Evolutionary conservation across 2,888 invertebrate species (phyloP), one percentile per base, ranked within the genome.

Genomic region (Gnatocerus cornutus): DNA sequence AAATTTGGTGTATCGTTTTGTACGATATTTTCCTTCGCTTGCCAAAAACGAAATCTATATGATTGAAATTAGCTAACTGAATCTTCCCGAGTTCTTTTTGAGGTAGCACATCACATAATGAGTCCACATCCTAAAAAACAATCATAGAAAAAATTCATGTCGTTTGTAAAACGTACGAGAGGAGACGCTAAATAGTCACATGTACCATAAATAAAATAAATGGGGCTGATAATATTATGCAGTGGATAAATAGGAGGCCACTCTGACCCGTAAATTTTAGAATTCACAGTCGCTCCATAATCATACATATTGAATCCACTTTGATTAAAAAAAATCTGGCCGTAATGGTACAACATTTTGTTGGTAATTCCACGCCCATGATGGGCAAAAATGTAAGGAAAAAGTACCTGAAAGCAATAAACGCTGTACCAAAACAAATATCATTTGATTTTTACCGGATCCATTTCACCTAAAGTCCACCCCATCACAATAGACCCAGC

Each of bases 271-370:
- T 52, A 52, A 7, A 33, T 3, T n/a, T 12, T n/a, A 4, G 1
- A 3, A 10, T 52, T 52, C 7, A 7, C 13, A 9, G 27, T 10
- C 1, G 4, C 29, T 29, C 52, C 52, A 30, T 52, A 52, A 10
- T 52, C 52, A 13, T 52, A 52, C 52, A 52, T 52, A 8, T 7
- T 7, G 29, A 52, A 52, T 12, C 10, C 29, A 10, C 10, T 13
- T 12, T 30, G 10, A 52, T 13, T 52, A n/a, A 16, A 27, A 52
- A 12, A 29, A 10, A 52, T 52, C 30, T 52, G 52, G n/a, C 27
- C 13, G 13, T 52, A 52, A 29, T 52, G 52, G 10, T 52, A 52
- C 8, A 52, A 9, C 30, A 33, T 52, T 52, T 52, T 52, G 16
- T 30, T 30, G 5, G 52, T 1, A 6, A 52, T 33, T 12, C 30